Base-by-base conservation (phyloP, 2,888 invertebrate genomes). In the Marronus borbonicus region DNA sequence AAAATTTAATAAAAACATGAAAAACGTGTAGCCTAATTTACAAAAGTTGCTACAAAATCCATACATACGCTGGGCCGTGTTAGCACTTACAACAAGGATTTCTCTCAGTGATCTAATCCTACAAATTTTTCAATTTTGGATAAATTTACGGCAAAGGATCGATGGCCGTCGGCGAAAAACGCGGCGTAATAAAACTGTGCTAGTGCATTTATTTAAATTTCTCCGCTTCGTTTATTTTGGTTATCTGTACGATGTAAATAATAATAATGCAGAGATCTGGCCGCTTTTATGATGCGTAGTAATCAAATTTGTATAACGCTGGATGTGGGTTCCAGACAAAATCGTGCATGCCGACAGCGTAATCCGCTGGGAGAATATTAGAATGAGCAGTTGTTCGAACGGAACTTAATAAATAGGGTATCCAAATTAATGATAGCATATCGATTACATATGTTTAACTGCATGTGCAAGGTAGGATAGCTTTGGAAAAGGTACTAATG, bases 191-290 rank as follows among this genome's bases (percentile, higher is more conserved):
- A 74, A 60, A 70, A 74, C 60, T 39, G 65, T 52, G 74, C 39
- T 55, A 31, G 24, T 64, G 72, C 72, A 74, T 78, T 78, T 74
- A 78, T 78, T 78, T 74, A 78, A 78, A 78, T 78, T 78, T 74
- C 50, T 20, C 66, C 77, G 74, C 62, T 55, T 78, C 77, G 77
- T 72, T 78, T 74, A 52, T 74, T 74, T 74, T 58, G 65, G 74
- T 78, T 78, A 78, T 78, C 77, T 74, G 64, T 78, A 65, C 58
- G 70, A 39, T 68, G 68, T 55, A 76, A 76, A 76, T 76, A 78
- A 78, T 78, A 78, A 78, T 65, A 72, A 44, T 74, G 74, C 52
- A 55, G 76, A 60, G 14, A 20, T 50, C 77, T 72, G 36, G 62
- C 44, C 74, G 65, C 74, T 78, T 78, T 78, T 78, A 78, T 65